phyloP scores from a whole-genome alignment of 2,797 vertebrate genomes.

The Premnoplex brunnescens region DNA sequence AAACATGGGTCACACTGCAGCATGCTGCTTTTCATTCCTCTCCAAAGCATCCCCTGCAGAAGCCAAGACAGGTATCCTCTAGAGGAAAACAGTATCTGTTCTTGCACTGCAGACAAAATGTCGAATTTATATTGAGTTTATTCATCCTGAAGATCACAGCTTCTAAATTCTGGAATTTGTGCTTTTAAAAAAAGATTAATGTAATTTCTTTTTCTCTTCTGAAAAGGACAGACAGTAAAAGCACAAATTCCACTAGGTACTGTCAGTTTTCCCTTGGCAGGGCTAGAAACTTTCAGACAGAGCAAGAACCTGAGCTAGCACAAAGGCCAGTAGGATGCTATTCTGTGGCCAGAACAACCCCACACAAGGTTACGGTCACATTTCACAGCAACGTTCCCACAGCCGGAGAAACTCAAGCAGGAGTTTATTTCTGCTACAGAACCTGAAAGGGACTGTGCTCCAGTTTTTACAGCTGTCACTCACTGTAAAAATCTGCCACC shows the following conservation, averaged over 20 bases:
- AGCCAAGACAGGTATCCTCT: conserved; percentile 2
- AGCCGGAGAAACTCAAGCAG: not conserved
- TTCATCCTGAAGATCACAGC: not conserved
- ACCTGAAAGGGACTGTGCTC: not conserved
- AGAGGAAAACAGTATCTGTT: not conserved
- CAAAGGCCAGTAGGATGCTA: not conserved
- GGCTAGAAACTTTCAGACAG: not conserved
- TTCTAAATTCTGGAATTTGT: not conserved
- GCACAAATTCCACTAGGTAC: not conserved
- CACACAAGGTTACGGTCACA: accelerated
- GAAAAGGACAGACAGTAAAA: not conserved
- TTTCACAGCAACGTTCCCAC: accelerated
- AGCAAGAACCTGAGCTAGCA: not conserved
- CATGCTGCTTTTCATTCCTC: not conserved
- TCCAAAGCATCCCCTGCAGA: not conserved
- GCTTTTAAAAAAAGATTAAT: not conserved
- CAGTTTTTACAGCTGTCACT: not conserved
- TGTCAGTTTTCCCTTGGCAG: not conserved
- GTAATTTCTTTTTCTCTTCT: not conserved
- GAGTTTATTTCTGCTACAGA: not conserved
- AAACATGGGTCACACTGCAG: not conserved
- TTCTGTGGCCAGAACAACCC: not conserved
- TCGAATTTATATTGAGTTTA: not conserved
- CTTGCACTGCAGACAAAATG: not conserved
- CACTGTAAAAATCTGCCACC: not conserved